A percentile compares a stretch with the other conserved stretches of the same genome.
Conservation (phyloP, 1,140 invertebrate species). For the Drosophila obscura region DNA sequence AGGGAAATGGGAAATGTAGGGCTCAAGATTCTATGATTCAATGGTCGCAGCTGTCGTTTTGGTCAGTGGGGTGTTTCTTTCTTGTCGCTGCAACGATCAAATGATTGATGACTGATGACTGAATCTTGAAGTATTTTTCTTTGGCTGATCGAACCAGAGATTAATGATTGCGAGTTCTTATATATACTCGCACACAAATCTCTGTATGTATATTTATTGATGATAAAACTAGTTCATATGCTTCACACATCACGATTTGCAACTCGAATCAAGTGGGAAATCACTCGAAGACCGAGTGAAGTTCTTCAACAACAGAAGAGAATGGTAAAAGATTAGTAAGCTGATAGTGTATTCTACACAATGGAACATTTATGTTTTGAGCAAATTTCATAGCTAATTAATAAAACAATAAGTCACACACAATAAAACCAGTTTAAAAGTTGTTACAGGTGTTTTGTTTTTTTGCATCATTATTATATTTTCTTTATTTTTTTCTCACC, state of each 20-base stretch:
- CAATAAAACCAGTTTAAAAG: constrained; percentile 62
- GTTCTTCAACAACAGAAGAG: neutral
- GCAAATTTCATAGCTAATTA: constrained; percentile 49
- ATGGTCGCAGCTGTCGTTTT: constrained; percentile 27
- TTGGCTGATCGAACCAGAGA: constrained; percentile 33
- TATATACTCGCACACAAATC: constrained; percentile 11
- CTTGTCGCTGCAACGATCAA: constrained; percentile 24
- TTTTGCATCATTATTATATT: constrained; percentile 30
- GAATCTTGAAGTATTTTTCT: constrained; percentile 27
- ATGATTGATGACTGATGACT: constrained; percentile 48
- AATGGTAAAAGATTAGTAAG: constrained; percentile 30
- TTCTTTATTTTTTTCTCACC: neutral
- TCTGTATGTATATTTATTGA: neutral
- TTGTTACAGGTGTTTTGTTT: constrained; percentile 62
- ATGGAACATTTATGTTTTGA: constrained; percentile 14
- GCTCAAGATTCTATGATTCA: constrained; percentile 11
- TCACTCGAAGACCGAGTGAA: constrained; percentile 7
- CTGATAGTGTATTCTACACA: constrained; percentile 11
- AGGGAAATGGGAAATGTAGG: constrained; percentile 6
- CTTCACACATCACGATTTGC: constrained; percentile 39
- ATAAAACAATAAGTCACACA: constrained; percentile 47
- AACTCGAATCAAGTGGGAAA: constrained; percentile 29
- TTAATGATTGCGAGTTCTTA: constrained; percentile 35
- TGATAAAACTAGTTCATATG: constrained; percentile 27
- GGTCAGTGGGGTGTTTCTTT: constrained; percentile 29